Conservation (phyloP, 2,797 vertebrate genomes). For the Florisuga fusca region DNA sequence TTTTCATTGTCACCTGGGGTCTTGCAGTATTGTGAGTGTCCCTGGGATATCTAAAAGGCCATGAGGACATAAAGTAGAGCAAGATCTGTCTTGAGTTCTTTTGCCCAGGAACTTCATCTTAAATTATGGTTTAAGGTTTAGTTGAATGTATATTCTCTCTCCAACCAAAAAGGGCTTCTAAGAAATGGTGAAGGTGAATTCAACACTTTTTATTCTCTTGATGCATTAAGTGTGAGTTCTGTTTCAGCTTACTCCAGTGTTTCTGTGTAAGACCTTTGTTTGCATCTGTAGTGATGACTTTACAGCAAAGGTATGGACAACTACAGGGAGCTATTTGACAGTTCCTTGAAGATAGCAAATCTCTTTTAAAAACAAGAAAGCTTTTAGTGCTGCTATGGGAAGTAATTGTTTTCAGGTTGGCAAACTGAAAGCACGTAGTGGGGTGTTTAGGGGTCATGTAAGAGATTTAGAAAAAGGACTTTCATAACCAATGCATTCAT, state of each 20-base stretch:
- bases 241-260: fast-evolving
- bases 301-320: neutral
- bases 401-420: neutral
- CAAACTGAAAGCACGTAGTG: neutral
- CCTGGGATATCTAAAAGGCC: neutral
- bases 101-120: neutral
- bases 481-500: fast-evolving
- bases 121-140: neutral
- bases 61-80: neutral
- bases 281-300: neutral
- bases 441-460: neutral
- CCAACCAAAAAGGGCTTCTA: neutral
- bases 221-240: neutral
- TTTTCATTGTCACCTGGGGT: neutral
- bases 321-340: neutral
- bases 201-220: neutral
- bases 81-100: neutral
- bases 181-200: neutral
- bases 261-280: neutral
- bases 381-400: neutral
- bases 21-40: neutral
- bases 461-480: neutral
- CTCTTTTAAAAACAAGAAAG: neutral
- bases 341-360: neutral
- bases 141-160: neutral